These are phyloP conservation scores for Trichonephila clavata DNA, from an alignment of 1,140 invertebrate species.

Conservation along the genomic window DNA sequence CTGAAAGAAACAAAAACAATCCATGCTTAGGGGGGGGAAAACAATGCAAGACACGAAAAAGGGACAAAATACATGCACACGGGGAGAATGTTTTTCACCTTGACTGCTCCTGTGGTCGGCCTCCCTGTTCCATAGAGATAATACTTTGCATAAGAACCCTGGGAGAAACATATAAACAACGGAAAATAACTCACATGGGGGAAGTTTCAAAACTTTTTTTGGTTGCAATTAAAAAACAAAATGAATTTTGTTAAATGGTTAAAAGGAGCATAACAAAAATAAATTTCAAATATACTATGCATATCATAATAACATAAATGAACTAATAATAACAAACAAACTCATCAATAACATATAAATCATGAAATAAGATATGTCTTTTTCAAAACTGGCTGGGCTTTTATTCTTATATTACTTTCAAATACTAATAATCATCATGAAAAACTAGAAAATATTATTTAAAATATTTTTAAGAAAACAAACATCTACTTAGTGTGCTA, in stretches of 20 bases:
- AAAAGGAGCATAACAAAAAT: not conserved
- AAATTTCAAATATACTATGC: conserved; percentile 13
- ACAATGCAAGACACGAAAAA: conserved; percentile 42
- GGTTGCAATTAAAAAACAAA: conserved; percentile 16
- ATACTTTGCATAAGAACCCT: conserved; percentile 78
- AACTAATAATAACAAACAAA: not conserved
- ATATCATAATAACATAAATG: conserved; percentile 11
- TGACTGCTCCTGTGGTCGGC: conserved; percentile 73
- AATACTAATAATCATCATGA: no score
- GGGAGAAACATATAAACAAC: conserved; percentile 73
- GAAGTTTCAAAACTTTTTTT: conserved; percentile 25
- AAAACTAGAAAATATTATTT: no score
- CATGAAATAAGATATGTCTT: not conserved
- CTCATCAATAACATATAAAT: not conserved
- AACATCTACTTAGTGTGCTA: no score
- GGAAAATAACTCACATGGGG: conserved; percentile 69
- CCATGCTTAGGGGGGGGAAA: conserved; percentile 48
- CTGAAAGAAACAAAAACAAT: conserved; percentile 31
- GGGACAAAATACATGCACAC: conserved; percentile 64
- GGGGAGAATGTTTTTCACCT: conserved; percentile 73
- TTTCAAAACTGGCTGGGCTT: no score
- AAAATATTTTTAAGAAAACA: no score
- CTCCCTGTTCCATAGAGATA: conserved; percentile 78
- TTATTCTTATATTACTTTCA: no score
- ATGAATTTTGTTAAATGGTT: conserved; percentile 6